A percentile compares a stretch with the other conserved stretches of the same genome.
Conservation (phyloP, 2,113 vertebrate genomes). For the Albula goreensis region DNA sequence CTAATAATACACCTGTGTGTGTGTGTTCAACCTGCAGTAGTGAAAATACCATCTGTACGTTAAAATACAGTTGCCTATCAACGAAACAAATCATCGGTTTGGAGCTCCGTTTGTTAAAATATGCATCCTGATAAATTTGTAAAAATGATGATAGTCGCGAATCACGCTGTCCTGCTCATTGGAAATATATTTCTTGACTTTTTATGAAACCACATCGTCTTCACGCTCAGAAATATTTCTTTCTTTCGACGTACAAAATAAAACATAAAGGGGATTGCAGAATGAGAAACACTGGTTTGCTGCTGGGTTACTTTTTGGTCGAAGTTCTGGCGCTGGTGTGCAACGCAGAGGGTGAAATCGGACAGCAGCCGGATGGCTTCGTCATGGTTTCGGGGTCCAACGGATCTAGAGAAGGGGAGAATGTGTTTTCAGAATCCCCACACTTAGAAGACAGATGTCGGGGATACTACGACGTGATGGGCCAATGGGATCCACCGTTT, state of each 20-base stretch:
- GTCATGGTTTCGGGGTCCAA: constrained; percentile 89
- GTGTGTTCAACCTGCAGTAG: constrained; percentile 28
- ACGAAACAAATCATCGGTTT: constrained; percentile 8
- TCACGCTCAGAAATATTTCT: constrained; percentile 48
- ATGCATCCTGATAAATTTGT: constrained; percentile 32
- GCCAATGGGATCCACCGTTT: constrained; percentile 97
- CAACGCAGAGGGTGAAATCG: constrained; percentile 88
- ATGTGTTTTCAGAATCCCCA: constrained; percentile 79
- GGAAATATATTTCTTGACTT: constrained; percentile 64
- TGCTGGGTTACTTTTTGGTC: constrained; percentile 87
- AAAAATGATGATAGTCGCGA: constrained; percentile 56
- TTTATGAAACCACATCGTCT: constrained; percentile 56
- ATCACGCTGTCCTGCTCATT: constrained; percentile 58
- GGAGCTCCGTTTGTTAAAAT: constrained; percentile 10
- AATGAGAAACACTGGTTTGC: constrained; percentile 81
- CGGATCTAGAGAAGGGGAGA: constrained; percentile 82
- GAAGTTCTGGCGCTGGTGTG: constrained; percentile 88
- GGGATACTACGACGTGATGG: constrained; percentile 99
- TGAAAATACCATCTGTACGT: constrained; percentile 1
- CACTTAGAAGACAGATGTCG: constrained; percentile 88
- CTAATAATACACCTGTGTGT: constrained; percentile 35
- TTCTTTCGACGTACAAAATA: not conserved
- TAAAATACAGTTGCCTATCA: not conserved
- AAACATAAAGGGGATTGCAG: constrained; percentile 46
- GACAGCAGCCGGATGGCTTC: constrained; percentile 85